These are phyloP conservation scores for Aeoliscus strigatus DNA, from an alignment of 2,797 vertebrate genomes.

Conservation along the genomic window DNA sequence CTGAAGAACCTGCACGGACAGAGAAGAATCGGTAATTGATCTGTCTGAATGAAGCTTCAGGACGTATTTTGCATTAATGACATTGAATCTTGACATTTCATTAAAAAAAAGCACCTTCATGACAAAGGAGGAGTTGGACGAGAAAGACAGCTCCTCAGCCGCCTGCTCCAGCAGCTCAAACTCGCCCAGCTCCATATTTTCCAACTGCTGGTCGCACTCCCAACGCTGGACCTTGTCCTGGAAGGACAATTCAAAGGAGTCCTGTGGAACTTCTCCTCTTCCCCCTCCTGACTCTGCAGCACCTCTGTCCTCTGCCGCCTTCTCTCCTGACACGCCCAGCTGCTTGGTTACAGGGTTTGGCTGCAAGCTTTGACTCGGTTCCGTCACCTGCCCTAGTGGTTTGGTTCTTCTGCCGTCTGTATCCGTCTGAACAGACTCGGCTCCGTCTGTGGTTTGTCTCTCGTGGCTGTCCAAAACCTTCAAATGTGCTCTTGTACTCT, in stretches of 20 bases:
- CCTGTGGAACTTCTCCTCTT: conserved; percentile 32
- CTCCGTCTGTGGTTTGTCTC: conserved; percentile 56
- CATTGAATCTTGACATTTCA: too few relatives aligned
- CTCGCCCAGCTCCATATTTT: conserved; percentile 88
- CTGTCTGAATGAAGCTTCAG: too few relatives aligned
- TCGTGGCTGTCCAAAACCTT: conserved; percentile 68
- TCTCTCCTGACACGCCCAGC: not conserved
- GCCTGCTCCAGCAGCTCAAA: conserved; percentile 94
- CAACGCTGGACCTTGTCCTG: conserved; percentile 81
- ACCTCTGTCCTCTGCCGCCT: not conserved
- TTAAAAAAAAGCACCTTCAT: conserved; percentile 52
- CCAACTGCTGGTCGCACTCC: conserved; percentile 80
- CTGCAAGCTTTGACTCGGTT: conserved; percentile 30
- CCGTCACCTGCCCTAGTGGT: conserved; percentile 6
- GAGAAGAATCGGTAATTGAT: conserved; percentile 2
- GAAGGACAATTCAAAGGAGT: conserved; percentile 83
- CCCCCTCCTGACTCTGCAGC: not conserved
- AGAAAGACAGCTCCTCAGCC: conserved; percentile 95
- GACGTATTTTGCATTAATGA: too few relatives aligned
- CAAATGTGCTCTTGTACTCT: conserved; percentile 39
- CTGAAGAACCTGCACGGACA: conserved; percentile 72
- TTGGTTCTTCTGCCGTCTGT: conserved; percentile 2
- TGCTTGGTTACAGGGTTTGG: conserved; percentile 58
- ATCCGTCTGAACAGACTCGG: conserved; percentile 6
- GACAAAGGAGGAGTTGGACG: conserved; percentile 94